Evolutionary conservation across 2,113 vertebrate genomes (phyloP), one percentile per base, ranked within the genome.

Genomic region (Felis chaus): DNA sequence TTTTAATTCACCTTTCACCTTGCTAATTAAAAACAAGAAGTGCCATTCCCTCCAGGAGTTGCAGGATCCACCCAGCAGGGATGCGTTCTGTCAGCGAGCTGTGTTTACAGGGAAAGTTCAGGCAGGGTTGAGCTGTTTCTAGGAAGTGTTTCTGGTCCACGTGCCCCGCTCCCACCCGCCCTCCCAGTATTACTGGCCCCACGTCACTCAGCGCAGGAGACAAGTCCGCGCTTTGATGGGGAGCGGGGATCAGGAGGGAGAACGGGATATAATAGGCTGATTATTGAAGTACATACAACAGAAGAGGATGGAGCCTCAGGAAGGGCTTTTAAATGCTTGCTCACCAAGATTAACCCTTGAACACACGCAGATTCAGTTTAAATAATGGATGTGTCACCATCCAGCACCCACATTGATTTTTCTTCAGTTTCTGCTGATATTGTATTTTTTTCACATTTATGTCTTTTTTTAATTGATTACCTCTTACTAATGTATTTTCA

Each of bases 1-100:
- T 93, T 98, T 97, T 96, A 97, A 98, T 98, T 98, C 98, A 99
- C 99, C 99, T 99, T 99, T 99, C 98, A 98, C 99, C 98, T 96
- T 89, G 96, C 96, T 99, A 99, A 99, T 99, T 98, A 99, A 98
- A 99, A 98, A 98, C 98, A 98, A 98, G 98, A 98, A 96, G 98
- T 97, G 98, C 98, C 98, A 96, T 98, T 98, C 97, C 97, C 98
- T 97, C 96, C 71, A 91, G 97, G 98, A 98, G 97, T 92, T 97
- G 97, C 96, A 79, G 98, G 98, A 98, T 98, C 98, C 98, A 97
- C 98, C 98, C 99, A 98, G 98, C 97, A 73, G 98, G 98, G 98
- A 98, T 98, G 98, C 86, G n/a, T 96, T 95, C 98, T 98, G 98
- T 97, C 98, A 98, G 98, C 92, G 97, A 95, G 97, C 98, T 68